phyloP scores from a whole-genome alignment of 2,888 invertebrate genomes.

The Drosophila mercatorum region DNA sequence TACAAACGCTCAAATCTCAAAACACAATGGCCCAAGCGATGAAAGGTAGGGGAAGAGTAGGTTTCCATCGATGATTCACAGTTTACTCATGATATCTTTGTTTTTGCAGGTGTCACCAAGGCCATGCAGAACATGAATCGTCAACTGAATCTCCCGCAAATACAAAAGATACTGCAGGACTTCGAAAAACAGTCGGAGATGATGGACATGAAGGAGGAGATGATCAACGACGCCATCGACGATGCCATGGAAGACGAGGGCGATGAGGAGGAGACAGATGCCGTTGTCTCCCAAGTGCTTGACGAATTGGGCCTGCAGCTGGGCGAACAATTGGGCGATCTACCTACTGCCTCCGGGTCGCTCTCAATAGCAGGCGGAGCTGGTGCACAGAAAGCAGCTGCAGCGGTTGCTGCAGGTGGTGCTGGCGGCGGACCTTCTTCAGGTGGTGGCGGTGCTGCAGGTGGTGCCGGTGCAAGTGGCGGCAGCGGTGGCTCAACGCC shows the following conservation, averaged over 20 bases:
- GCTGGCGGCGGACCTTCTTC: conserved; percentile 76
- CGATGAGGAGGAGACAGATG: conserved; percentile 99
- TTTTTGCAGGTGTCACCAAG: conserved; percentile 91
- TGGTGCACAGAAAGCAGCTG: conserved; percentile 87
- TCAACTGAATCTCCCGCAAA: conserved; percentile 98
- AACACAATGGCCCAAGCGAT: conserved; percentile 99
- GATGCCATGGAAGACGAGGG: conserved; percentile 99
- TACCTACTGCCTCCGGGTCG: conserved; percentile 89
- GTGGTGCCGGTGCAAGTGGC: conserved; percentile 83
- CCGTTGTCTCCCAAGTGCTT: conserved; percentile 97
- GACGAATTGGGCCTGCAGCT: conserved; percentile 99
- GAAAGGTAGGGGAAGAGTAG: conserved; percentile 87
- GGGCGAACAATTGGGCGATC: conserved; percentile 94
- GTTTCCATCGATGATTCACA: conserved; percentile 13
- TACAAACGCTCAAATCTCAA: conserved; percentile 98
- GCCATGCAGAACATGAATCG: conserved; percentile 99
- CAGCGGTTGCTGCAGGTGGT: conserved; percentile 85
- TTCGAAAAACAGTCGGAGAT: conserved; percentile 99
- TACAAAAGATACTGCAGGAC: conserved; percentile 98
- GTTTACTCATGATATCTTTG: neutral
- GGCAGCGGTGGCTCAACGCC: conserved; percentile 85
- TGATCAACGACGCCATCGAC: conserved; percentile 99
- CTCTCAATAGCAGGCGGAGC: conserved; percentile 87
- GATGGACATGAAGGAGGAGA: conserved; percentile 99
- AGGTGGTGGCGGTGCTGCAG: conserved; percentile 83